Evolutionary conservation across 1,140 invertebrate genomes (phyloP).

Genomic region (Aphaenogaster rudis): DNA sequence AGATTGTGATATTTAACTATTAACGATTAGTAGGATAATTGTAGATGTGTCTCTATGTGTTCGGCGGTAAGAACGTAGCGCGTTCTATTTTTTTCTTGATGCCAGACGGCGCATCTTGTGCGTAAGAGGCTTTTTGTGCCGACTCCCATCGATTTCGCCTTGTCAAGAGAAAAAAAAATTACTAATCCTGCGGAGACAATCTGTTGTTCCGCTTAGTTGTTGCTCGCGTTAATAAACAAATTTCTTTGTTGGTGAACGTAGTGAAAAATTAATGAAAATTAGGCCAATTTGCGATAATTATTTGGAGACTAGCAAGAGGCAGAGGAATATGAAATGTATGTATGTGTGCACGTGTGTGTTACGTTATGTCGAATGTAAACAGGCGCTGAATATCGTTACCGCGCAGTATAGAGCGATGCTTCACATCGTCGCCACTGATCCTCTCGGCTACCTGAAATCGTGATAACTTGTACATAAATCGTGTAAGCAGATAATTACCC

Average conservation of each 20-base stretch:
- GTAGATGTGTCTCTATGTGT: slow-evolving; percentile 69
- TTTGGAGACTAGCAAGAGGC: background rate
- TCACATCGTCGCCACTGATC: slow-evolving; percentile 60
- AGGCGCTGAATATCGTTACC: slow-evolving; percentile 52
- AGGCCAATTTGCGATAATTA: slow-evolving; percentile 38
- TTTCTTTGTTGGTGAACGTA: background rate
- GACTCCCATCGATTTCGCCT: slow-evolving; percentile 31
- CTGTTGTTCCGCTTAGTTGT: slow-evolving; percentile 36
- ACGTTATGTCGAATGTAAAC: slow-evolving; percentile 32
- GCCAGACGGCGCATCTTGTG: background rate
- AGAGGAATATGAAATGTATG: slow-evolving; percentile 1
- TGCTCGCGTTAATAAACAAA: slow-evolving; percentile 15
- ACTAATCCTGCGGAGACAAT: slow-evolving; percentile 33
- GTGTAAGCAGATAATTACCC: slow-evolving; percentile 67
- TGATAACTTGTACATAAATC: slow-evolving; percentile 76
- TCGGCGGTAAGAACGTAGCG: slow-evolving; percentile 21
- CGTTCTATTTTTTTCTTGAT: slow-evolving; percentile 8
- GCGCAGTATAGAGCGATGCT: slow-evolving; percentile 58
- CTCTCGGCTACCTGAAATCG: slow-evolving; percentile 76
- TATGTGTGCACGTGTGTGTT: background rate
- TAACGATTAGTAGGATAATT: slow-evolving; percentile 73
- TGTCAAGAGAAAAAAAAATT: background rate
- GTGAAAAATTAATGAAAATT: slow-evolving; percentile 21
- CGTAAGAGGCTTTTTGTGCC: background rate
- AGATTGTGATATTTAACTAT: slow-evolving; percentile 84